Evolutionary conservation across 37 sponge, comb jelly and placozoan species (phyloP).

Genomic region (Hormiphora californensis): DNA sequence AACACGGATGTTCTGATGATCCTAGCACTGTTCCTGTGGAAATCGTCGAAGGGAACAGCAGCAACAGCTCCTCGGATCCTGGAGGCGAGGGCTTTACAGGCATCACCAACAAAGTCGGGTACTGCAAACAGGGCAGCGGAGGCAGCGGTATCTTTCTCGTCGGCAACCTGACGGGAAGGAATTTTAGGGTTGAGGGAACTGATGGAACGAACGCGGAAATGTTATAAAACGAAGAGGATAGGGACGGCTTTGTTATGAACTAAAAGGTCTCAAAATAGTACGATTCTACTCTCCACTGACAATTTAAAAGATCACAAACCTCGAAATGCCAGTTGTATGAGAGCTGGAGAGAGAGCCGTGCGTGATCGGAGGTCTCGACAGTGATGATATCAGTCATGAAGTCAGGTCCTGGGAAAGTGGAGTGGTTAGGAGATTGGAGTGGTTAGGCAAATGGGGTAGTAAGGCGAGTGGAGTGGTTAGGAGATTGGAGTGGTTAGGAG

Average conservation of each 20-base stretch:
- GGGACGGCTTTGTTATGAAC: too few relatives aligned
- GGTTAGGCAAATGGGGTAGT: too few relatives aligned
- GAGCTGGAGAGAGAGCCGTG: slow-evolving; percentile 89
- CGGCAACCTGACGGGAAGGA: slow-evolving; percentile 72
- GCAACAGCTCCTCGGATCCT: slow-evolving; percentile 97
- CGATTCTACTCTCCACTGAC: too few relatives aligned
- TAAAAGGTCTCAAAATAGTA: too few relatives aligned
- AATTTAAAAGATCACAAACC: background rate
- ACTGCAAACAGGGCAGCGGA: slow-evolving; percentile 93
- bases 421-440: too few relatives aligned
- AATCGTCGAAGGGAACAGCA: slow-evolving; percentile 95
- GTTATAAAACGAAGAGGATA: background rate
- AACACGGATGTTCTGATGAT: slow-evolving; percentile 98
- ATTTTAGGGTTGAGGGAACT: slow-evolving; percentile 33
- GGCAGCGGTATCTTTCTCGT: slow-evolving; percentile 60
- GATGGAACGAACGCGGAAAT: background rate
- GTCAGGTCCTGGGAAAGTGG: too few relatives aligned
- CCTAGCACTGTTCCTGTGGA: slow-evolving; percentile 99
- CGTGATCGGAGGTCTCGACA: slow-evolving; percentile 98
- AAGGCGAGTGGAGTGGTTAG: too few relatives aligned
- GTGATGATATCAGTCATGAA: slow-evolving; percentile 99
- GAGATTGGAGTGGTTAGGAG: too few relatives aligned
- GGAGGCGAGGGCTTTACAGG: slow-evolving; percentile 99
- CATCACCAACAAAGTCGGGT: slow-evolving; percentile 98
- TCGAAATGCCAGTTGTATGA: slow-evolving; percentile 90